Conservation (phyloP, 1,140 invertebrate genomes). For the Carposina sasakii region DNA sequence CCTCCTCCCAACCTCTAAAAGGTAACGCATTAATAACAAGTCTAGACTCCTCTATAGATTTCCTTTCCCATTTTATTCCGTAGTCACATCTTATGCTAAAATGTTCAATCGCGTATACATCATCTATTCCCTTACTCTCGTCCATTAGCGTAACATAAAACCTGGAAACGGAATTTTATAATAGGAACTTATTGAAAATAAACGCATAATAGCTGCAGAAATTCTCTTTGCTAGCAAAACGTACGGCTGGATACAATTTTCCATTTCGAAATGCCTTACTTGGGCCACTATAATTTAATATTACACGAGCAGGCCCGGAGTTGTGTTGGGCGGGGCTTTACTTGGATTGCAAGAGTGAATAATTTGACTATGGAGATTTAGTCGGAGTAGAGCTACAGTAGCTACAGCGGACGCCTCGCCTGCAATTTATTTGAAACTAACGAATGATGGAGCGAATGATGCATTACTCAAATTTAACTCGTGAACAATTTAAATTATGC, state of each 20-base stretch:
- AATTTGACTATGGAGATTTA: constrained; percentile 66
- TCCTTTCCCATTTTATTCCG: constrained; percentile 9
- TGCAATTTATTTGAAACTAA: constrained; percentile 51
- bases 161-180: constrained; percentile 49
- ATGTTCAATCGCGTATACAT: too few species aligned
- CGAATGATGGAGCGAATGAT: constrained; percentile 45
- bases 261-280: constrained; percentile 64
- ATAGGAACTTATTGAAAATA: constrained; percentile 49
- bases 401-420: constrained; percentile 35
- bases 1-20: too few species aligned
- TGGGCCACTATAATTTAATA: constrained; percentile 66
- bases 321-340: constrained; percentile 48
- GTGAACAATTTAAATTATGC: too few species aligned
- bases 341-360: constrained; percentile 63
- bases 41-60: constrained; percentile 33
- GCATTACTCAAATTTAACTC: constrained; percentile 25
- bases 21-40: constrained; percentile 39
- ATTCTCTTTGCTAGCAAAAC: constrained; percentile 47
- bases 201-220: constrained; percentile 32
- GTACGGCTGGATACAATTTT: constrained; percentile 62
- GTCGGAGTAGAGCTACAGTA: constrained; percentile 25
- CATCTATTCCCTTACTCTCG: too few species aligned
- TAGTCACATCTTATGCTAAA: too few species aligned
- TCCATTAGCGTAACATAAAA: constrained; percentile 30
- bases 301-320: constrained; percentile 46